Evolutionary conservation across 2,113 vertebrate genomes (phyloP).

Genomic region (Albula glossodonta): DNA sequence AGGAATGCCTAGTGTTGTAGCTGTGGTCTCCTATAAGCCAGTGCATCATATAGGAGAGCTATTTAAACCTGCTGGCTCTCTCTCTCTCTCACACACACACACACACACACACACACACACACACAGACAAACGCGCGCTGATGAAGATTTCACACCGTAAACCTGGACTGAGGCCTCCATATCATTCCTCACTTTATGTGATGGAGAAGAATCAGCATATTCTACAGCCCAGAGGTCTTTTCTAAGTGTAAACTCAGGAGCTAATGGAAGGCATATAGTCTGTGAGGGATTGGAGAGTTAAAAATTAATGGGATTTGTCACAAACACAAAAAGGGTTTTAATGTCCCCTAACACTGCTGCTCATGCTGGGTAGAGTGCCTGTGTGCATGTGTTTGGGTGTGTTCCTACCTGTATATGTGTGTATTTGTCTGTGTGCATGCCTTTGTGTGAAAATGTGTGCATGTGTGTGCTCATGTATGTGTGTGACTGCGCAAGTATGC

Average conservation of each 20-base stretch:
- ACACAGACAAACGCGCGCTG: neutral
- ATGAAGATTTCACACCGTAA: conserved; percentile 22
- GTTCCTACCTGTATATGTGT: no score
- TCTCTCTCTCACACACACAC: neutral
- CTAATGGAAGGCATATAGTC: neutral
- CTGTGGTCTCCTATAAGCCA: neutral
- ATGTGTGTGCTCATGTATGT: no score
- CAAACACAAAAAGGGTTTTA: neutral
- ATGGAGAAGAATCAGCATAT: neutral
- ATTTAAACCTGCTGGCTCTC: conserved; percentile 9
- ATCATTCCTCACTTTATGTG: conserved; percentile 15
- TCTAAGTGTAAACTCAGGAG: neutral
- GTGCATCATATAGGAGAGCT: conserved; percentile 2
- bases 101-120: no score
- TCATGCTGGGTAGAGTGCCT: no score
- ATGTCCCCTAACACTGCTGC: no score
- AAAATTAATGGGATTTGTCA: no score
- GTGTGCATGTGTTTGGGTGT: no score
- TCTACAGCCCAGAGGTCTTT: neutral
- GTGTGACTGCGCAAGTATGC: no score
- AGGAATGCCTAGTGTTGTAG: no score
- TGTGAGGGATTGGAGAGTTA: no score
- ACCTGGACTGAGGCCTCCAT: conserved; percentile 10
- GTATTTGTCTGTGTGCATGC: no score
- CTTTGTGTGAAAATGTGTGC: no score